Base-by-base conservation (phyloP, 2,797 vertebrate genomes). In the Holocentrus rufus region DNA sequence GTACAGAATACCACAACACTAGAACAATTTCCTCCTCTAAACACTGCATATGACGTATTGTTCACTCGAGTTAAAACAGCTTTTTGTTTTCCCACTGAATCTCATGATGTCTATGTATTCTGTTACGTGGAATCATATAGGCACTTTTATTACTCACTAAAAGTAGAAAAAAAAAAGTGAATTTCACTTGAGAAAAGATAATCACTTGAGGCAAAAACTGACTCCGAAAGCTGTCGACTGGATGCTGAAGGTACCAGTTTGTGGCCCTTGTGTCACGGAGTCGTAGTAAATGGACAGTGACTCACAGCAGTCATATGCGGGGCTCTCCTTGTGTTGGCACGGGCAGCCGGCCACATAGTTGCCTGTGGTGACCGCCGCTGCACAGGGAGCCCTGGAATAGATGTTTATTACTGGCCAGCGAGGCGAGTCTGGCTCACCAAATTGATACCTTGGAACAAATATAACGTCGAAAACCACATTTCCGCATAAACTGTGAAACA, bases 381-480 rank as follows among this genome's bases (percentile, higher is more conserved):
- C 83, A 80, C 72, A 69, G 86, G 85, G 77, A 85, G 85, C 77
- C 80, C 90, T 86, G 86, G 86, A 92, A 92, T 92, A 92, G 90
- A 90, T 68, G 86, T 90, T 92, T 92, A 93, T 92, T 91, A 91
- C 90, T 91, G 87, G 90, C 90, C 87, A 88, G 82, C 86, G 84
- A 90, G 90, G 87, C 74, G 64, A 91, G 85, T 84, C 79, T 81
- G 79, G 81, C 85, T 88, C 76, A 80, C 79, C 76, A 92, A 92
- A 92, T 91, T 90, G 91, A 90, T 91, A 79, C 89, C 81, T 85
- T 91, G 87, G 72, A 90, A 79, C 90, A 90, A 93, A 92, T 89
- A 90, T 92, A 92, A 92, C 85, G 17, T 82, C 60, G 86, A 87
- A 93, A 93, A 93, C 92, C 83, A 91, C 89, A 93, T 90, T 83